Evolutionary conservation across 30 jellyfish, hydroid and myxozoan species (phyloP).

Genomic region (Catostylus mosaicus): DNA sequence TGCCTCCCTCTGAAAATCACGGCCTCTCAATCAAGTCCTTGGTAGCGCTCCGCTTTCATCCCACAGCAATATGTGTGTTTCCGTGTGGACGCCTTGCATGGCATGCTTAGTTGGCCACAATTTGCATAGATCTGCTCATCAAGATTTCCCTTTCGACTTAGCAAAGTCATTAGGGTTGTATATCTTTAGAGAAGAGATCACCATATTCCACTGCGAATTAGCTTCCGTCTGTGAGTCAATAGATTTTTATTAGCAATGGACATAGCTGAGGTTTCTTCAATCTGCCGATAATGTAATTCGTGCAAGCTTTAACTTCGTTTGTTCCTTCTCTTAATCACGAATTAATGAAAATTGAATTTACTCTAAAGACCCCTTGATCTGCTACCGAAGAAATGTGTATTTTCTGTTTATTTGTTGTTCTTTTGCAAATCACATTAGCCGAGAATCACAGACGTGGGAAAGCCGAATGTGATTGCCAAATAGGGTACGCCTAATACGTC

Average conservation of each 20-base stretch:
- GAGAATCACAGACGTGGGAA: not conserved
- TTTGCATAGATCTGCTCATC: constrained; percentile 1
- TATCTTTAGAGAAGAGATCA: constrained; percentile 1
- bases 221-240: not conserved
- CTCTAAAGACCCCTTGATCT: not conserved
- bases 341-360: constrained; percentile 15
- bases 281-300: not conserved
- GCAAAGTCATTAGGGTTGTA: not conserved
- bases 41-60: too few relatives aligned
- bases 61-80: not conserved
- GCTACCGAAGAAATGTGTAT: not conserved
- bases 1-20: too few relatives aligned
- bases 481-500: not conserved
- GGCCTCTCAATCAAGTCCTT: too few relatives aligned
- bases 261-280: constrained; percentile 4
- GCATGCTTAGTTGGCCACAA: not conserved
- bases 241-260: not conserved
- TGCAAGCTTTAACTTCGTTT: constrained; percentile 1
- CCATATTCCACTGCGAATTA: constrained; percentile 8
- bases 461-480: constrained; percentile 4
- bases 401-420: not conserved
- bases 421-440: not conserved
- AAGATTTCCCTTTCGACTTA: constrained; percentile 5
- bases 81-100: not conserved
- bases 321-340: constrained; percentile 1